Evolutionary conservation across 92 coral and sea anemone species (phyloP), one percentile per base, ranked within the genome.

Genomic region (Parazoanthus atlanticus): DNA sequence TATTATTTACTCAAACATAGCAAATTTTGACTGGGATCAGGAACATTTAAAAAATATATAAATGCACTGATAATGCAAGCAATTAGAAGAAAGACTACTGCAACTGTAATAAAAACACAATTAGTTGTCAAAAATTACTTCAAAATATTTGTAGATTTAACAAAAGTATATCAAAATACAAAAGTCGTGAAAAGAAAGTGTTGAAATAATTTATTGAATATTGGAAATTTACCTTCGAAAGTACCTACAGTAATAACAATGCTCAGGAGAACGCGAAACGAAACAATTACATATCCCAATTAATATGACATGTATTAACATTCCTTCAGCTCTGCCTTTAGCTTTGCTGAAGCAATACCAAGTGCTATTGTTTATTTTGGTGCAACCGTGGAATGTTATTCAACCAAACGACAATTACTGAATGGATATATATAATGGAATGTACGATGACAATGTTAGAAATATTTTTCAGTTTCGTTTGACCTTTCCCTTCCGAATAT

Each of bases 311-410:
- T 21, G 69, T 61, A 19, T 61, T 2, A 6, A 21, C 26, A 21
- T 25, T 19, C 26, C n/a, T 23, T 6, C 15, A 2, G 69, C 47
- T n/a, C 40, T 74, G 46, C 41, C 43, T 40, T 77, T 77, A 33
- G 16, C 56, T 54, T 31, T 80, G 40, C n/a, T 32, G 58, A 29
- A 29, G 30, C 12, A 80, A 54, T 54, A 3, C 56, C 26, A 26
- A 28, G 71, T 54, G 31, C 38, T 41, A 78, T 46, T 78, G 85
- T 81, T 81, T 61, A 69, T 81, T 40, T 81, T 58, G 74, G 30
- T 36, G 85, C 52, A 56, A 81, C 85, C 85, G 19, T 32, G 85
- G 85, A 80, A 49, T 80, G 84, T 28, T 28, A 80, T 78, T 78
- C 67, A 81, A 58, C 31, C 30, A 61, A 81, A 32, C 71, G 16